Conservation (phyloP, 2,113 vertebrate genomes). For the Ardeotis arabs region DNA sequence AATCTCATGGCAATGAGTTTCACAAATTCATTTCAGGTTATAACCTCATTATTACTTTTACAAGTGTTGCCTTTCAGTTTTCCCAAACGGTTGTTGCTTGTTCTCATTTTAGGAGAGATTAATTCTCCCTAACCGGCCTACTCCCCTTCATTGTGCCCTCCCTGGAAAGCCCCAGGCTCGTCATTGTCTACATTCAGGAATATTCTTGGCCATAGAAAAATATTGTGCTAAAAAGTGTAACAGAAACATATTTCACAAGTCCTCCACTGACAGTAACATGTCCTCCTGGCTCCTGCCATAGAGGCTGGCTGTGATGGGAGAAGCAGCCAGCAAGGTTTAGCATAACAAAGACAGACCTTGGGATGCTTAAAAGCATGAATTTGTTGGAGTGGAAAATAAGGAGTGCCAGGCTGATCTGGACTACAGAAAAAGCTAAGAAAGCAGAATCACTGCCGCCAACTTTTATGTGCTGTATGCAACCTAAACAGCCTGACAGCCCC, state of each 20-base stretch:
- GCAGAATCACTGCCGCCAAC: background rate
- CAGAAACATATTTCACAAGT: background rate
- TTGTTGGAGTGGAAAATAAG: background rate
- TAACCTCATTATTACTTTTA: background rate
- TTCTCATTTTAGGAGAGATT: background rate
- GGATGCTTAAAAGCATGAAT: background rate
- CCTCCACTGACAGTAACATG: background rate
- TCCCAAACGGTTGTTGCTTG: background rate
- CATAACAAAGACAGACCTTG: background rate
- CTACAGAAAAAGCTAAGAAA: background rate
- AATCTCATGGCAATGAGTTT: background rate
- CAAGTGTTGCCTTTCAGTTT: constrained; percentile 2
- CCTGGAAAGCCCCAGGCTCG: background rate
- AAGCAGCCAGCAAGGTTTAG: background rate
- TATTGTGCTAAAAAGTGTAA: background rate
- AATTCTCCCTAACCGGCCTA: background rate
- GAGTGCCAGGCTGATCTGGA: background rate
- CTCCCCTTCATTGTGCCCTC: background rate
- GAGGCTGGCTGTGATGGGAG: background rate
- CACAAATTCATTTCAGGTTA: constrained; percentile 5
- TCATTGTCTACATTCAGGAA: background rate
- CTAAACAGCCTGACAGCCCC: background rate
- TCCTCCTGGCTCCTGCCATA: background rate
- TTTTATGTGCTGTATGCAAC: background rate
- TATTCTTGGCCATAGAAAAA: background rate